Percentiles rank a stretch among this genome's conserved stretches.
phyloP scores from a whole-genome alignment of 2,888 invertebrate genomes.

The Metopia argyrocephala region DNA sequence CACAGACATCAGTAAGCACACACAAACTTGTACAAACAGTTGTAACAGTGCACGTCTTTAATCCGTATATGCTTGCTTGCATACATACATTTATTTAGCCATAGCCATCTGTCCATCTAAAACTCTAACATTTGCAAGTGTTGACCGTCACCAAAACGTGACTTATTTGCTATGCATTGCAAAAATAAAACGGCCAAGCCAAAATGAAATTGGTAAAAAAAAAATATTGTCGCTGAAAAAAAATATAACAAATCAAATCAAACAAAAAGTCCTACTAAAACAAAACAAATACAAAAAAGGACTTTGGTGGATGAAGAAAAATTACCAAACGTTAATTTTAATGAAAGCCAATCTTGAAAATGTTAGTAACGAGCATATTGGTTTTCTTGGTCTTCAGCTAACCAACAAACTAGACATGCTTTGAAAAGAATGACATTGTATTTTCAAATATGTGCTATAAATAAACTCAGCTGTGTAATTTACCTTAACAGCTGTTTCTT shows the following conservation, averaged over 20 bases:
- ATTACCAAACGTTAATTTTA: slow-evolving; percentile 60
- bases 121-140: slow-evolving; percentile 61
- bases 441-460: not conserved
- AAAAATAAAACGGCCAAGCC: not conserved
- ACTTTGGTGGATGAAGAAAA: slow-evolving; percentile 11
- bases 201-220: not conserved
- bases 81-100: slow-evolving; percentile 24
- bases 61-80: slow-evolving; percentile 19
- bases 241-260: slow-evolving; percentile 46
- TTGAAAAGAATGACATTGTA: not conserved
- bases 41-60: no score
- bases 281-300: slow-evolving; percentile 34
- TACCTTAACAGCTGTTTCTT: no score
- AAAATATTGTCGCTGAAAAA: not conserved
- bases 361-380: slow-evolving; percentile 33
- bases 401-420: slow-evolving; percentile 19
- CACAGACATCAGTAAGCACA: no score
- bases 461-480: not conserved
- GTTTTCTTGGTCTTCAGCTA: slow-evolving; percentile 34
- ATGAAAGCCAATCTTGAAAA: slow-evolving; percentile 59
- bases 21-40: no score
- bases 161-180: slow-evolving; percentile 64
- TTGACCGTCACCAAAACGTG: slow-evolving; percentile 64
- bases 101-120: slow-evolving; percentile 42
- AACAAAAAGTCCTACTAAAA: slow-evolving; percentile 13